These are phyloP conservation scores for Neopipo cinnamomea DNA, from an alignment of 2,113 vertebrate genomes.

Conservation along the genomic window DNA sequence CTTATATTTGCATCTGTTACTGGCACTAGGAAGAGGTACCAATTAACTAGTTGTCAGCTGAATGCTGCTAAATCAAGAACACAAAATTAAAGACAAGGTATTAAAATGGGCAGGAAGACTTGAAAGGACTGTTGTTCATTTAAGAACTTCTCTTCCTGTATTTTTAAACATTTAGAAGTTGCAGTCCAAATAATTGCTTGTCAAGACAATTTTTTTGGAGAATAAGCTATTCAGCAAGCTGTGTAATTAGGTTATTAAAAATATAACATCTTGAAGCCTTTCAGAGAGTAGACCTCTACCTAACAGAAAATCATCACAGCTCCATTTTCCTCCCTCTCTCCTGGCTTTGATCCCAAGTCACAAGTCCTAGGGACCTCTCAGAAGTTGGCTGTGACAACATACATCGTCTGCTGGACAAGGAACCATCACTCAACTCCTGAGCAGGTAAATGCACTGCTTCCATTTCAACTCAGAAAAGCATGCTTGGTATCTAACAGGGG, in stretches of 20 bases:
- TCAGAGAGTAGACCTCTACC: background rate
- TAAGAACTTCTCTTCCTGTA: background rate
- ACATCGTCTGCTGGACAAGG: background rate
- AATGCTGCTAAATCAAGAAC: background rate
- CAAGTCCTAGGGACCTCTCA: background rate
- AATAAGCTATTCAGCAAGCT: conserved; percentile 15
- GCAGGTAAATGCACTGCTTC: rapidly evolving
- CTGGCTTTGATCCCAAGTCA: background rate
- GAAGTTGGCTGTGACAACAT: background rate
- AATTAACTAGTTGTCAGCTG: conserved; percentile 8
- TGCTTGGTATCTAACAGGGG: background rate
- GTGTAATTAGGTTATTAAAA: conserved; percentile 39
- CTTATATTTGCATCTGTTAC: background rate
- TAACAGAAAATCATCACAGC: background rate
- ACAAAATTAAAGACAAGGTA: background rate
- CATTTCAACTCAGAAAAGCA: background rate
- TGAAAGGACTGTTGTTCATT: background rate
- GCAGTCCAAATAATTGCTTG: conserved; percentile 41
- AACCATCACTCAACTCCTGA: background rate
- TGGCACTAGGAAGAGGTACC: background rate
- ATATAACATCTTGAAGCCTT: background rate
- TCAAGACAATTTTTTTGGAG: conserved; percentile 8
- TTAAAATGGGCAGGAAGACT: background rate
- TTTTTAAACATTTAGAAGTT: conserved; percentile 39
- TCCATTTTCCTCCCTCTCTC: background rate